Conservation (phyloP, 2,888 invertebrate genomes). For the Pandemis corylana region DNA sequence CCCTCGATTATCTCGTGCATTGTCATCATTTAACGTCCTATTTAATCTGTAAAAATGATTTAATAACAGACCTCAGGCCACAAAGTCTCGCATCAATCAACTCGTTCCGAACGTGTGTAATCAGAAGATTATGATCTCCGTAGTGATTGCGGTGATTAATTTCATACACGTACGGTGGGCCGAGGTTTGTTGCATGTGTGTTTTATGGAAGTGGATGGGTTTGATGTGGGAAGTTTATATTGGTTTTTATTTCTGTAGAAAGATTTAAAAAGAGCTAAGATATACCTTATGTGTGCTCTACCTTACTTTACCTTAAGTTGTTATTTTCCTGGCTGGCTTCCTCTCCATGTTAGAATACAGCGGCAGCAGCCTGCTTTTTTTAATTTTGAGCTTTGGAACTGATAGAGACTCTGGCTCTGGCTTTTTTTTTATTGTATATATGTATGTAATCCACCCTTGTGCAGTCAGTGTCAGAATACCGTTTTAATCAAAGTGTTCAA, state of each 20-base stretch:
- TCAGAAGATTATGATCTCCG: conserved; percentile 50
- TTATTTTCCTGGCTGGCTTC: no score
- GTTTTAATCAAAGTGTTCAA: no score
- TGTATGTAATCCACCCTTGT: no score
- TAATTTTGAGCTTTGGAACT: no score
- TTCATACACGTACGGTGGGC: conserved; percentile 20
- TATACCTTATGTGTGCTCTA: no score
- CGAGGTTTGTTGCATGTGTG: not conserved
- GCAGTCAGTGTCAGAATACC: no score
- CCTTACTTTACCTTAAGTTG: no score
- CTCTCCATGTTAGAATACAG: no score
- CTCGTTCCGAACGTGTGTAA: conserved; percentile 46
- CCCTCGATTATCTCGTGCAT: not conserved
- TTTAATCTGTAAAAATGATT: conserved; percentile 23
- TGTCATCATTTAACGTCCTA: conserved; percentile 10
- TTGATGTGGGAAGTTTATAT: not conserved
- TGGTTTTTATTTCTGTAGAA: not conserved
- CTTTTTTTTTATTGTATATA: no score
- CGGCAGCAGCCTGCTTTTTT: no score
- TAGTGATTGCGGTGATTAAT: conserved; percentile 45
- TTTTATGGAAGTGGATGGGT: not conserved
- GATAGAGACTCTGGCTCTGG: no score
- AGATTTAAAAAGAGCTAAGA: no score
- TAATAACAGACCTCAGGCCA: conserved; percentile 27
- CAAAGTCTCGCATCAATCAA: conserved; percentile 43